Percentiles rank a stretch among this genome's conserved stretches.
These are phyloP conservation scores for Proisotoma minuta DNA, from an alignment of 2,888 invertebrate genomes.

Conservation along the genomic window DNA sequence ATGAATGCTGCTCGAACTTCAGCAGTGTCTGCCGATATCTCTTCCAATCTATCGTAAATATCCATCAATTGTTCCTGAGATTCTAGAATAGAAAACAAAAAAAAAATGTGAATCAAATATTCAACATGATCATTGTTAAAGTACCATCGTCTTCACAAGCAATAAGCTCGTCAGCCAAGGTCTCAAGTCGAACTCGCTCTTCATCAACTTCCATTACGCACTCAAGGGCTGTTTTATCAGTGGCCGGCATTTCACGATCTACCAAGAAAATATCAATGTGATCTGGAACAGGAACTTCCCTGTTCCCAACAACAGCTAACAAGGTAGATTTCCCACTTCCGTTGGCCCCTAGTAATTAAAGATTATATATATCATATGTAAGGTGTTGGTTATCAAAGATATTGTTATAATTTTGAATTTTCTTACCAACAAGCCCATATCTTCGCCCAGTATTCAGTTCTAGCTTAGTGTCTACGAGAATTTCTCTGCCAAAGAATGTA, in stretches of 20 bases:
- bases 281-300: slow-evolving; percentile 77
- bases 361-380: too few species aligned
- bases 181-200: slow-evolving; percentile 84
- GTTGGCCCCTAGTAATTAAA: slow-evolving; percentile 27
- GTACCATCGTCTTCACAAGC: slow-evolving; percentile 78
- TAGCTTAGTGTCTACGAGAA: slow-evolving; percentile 89
- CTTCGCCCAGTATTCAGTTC: slow-evolving; percentile 96
- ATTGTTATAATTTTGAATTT: too few species aligned
- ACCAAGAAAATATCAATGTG: slow-evolving; percentile 97
- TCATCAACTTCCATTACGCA: slow-evolving; percentile 98
- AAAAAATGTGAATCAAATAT: background rate
- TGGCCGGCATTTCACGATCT: slow-evolving; percentile 96
- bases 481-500: slow-evolving; percentile 95
- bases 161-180: slow-evolving; percentile 82
- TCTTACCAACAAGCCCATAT: slow-evolving; percentile 87
- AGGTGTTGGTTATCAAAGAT: too few species aligned
- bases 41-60: slow-evolving; percentile 94
- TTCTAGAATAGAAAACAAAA: slow-evolving; percentile 60
- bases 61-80: slow-evolving; percentile 95
- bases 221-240: slow-evolving; percentile 88
- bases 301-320: slow-evolving; percentile 81
- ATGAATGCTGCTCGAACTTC: slow-evolving; percentile 88
- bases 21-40: slow-evolving; percentile 92
- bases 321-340: slow-evolving; percentile 82
- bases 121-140: slow-evolving; percentile 16